Evolutionary conservation across 2,113 vertebrate genomes (phyloP), one percentile per base, ranked within the genome.

Genomic region (Lasiurus cinereus): DNA sequence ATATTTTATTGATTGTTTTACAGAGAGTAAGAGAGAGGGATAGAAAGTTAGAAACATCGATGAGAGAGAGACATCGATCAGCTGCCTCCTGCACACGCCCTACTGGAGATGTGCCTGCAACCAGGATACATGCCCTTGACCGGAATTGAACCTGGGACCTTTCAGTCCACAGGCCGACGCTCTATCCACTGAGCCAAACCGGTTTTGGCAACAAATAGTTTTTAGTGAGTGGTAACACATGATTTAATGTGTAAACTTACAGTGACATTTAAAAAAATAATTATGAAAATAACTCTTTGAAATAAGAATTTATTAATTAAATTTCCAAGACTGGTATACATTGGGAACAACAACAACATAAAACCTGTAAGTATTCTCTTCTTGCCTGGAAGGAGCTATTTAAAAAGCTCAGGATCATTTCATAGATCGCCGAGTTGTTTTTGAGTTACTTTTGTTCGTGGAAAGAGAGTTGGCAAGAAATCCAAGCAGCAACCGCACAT

Each of bases 151-250:
- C 39, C 39, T 39, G 39, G 39, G 39, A 39, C 39, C 39, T 39
- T 39, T 39, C 39, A 39, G 39, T 39, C 5, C 39, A 5, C 39
- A 39, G 39, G 5, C 5, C 5, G 39, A 39, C 39, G 39, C 39
- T 39, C 39, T 39, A 39, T 39, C 39, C 39, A 39, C 39, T 39
- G 39, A 39, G 39, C 39, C 5, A 39, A 39, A 39, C 39, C 39
- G 39, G 39, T 39, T 39, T 39, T 5, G 5, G 39, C 39, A 39
- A 39, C 3, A 39, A 39, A 39, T 76, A 94, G 72, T 54, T 54
- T 98, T 95, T 94, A 84, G 29, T 88, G 72, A 94, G 83, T 67
- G 90, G 94, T 82, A 94, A 95, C 79, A 94, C 73, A 77, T 83
- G 96, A 95, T 70, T 93, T 46, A 77, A 87, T 95, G 93, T 94